Percentiles rank a stretch among this genome's conserved stretches.
Conservation (phyloP, 2,888 invertebrate genomes). For the Escarpia spicata region DNA sequence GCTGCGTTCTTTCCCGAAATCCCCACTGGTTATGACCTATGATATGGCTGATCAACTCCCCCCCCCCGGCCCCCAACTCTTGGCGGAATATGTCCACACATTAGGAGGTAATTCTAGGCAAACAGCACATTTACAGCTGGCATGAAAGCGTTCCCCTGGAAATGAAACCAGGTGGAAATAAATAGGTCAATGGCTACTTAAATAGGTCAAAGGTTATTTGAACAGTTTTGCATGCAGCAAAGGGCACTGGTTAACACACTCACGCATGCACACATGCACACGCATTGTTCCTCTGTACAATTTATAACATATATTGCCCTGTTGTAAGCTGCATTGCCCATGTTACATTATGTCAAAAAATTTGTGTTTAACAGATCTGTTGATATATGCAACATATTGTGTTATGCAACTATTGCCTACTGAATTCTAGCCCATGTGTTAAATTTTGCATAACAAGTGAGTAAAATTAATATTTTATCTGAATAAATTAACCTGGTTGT, state of each 20-base stretch:
- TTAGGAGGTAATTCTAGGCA: background rate
- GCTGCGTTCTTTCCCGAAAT: background rate
- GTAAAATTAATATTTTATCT: background rate
- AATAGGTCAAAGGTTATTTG: background rate
- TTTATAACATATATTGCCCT: background rate
- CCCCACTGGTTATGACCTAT: background rate
- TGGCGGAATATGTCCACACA: background rate
- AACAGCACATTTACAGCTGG: background rate
- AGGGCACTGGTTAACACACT: background rate
- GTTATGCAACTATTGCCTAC: background rate
- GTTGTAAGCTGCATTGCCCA: background rate
- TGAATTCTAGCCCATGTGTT: background rate
- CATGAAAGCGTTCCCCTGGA: background rate
- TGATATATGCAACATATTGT: background rate
- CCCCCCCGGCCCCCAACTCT: background rate
- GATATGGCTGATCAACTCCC: background rate
- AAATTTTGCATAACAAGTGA: background rate
- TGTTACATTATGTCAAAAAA: background rate
- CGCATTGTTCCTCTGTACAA: background rate
- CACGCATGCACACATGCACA: background rate
- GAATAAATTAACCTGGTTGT: background rate
- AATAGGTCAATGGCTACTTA: background rate
- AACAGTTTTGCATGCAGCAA: slow-evolving; percentile 4
- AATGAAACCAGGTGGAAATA: background rate
- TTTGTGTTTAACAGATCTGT: background rate